Evolutionary conservation across 2,888 invertebrate genomes (phyloP).

Genomic region (Drosophila cyrtoloma): DNA sequence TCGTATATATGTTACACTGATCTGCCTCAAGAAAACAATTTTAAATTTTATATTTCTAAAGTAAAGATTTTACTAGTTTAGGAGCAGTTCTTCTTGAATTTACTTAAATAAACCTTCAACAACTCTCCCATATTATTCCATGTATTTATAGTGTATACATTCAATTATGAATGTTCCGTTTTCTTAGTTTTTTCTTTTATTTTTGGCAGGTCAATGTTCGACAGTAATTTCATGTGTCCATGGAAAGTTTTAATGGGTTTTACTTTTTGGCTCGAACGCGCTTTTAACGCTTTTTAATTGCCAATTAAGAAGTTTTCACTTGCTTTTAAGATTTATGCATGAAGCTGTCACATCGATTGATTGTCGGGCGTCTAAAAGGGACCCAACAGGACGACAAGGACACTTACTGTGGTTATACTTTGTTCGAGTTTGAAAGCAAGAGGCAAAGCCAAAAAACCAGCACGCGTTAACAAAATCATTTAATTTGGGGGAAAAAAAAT

Average conservation of each 20-base stretch:
- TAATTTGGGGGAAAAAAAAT: slow-evolving; percentile 61
- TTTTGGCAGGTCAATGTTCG: slow-evolving; percentile 22
- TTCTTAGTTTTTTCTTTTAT: not conserved
- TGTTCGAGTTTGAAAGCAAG: slow-evolving; percentile 49
- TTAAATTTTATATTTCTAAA: not conserved
- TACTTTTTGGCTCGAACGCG: slow-evolving; percentile 28
- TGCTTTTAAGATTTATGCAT: slow-evolving; percentile 43
- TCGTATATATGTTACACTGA: not conserved
- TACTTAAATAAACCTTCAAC: not conserved
- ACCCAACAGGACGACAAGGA: slow-evolving; percentile 18
- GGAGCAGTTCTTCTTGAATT: not conserved
- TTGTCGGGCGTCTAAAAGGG: slow-evolving; percentile 31
- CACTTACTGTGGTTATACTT: slow-evolving; percentile 9
- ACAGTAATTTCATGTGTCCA: slow-evolving; percentile 24
- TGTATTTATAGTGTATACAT: not conserved
- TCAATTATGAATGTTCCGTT: slow-evolving; percentile 12
- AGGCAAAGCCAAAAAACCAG: slow-evolving; percentile 54
- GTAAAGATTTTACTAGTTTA: not conserved
- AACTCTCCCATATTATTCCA: not conserved
- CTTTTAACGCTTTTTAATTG: slow-evolving; percentile 69
- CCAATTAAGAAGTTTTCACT: slow-evolving; percentile 68
- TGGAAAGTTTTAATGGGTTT: slow-evolving; percentile 45
- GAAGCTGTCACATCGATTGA: slow-evolving; percentile 58
- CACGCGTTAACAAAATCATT: slow-evolving; percentile 77
- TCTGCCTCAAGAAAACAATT: not conserved